Percentiles rank a stretch among this genome's conserved stretches.
These are phyloP conservation scores for Sarcophaga caerulescens DNA, from an alignment of 2,888 invertebrate species.

Conservation along the genomic window DNA sequence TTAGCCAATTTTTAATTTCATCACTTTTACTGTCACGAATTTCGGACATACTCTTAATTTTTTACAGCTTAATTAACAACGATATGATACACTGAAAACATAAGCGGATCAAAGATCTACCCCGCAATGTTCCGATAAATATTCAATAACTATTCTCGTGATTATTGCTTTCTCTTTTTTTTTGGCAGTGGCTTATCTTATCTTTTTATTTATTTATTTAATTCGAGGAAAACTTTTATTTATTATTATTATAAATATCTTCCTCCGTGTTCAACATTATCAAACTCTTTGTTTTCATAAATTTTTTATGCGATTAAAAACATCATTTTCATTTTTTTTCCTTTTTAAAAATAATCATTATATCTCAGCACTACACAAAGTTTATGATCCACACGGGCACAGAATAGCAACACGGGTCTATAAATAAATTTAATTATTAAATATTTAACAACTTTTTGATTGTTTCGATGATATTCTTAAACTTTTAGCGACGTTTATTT, in stretches of 20 bases:
- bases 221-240: not conserved
- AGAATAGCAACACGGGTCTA: no score
- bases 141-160: not conserved
- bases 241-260: not conserved
- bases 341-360: no score
- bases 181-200: not conserved
- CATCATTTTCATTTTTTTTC: no score
- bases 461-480: no score
- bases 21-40: constrained; percentile 7
- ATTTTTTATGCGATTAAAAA: no score
- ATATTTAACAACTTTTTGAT: no score
- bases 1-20: constrained; percentile 34
- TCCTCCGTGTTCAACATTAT: no score
- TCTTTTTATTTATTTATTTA: not conserved
- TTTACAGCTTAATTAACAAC: not conserved
- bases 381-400: no score
- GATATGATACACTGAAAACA: not conserved
- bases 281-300: no score
- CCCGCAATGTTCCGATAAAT: constrained; percentile 28
- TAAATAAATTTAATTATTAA: no score
- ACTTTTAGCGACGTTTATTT: not conserved
- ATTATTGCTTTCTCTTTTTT: not conserved
- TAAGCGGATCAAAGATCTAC: not conserved
- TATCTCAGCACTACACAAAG: no score
- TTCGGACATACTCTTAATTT: constrained; percentile 22